Percentiles rank a stretch among this genome's conserved stretches.
These are phyloP conservation scores for Bubo scandiacus DNA, from an alignment of 2,113 vertebrate species.

Conservation along the genomic window DNA sequence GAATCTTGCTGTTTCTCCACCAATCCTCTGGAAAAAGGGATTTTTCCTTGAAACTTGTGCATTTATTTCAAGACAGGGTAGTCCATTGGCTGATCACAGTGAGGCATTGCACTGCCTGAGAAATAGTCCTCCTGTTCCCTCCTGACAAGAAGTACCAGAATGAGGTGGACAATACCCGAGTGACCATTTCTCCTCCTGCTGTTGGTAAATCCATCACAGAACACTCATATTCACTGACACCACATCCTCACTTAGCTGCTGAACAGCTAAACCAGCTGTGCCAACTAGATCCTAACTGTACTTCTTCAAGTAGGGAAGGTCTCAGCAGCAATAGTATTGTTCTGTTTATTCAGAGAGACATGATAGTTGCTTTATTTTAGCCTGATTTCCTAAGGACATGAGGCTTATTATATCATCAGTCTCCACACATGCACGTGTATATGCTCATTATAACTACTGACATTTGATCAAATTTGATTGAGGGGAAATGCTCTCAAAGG, in stretches of 20 bases:
- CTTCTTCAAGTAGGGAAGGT: background rate
- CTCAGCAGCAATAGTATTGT: background rate
- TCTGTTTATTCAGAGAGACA: background rate
- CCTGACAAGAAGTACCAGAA: background rate
- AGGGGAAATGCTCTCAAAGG: background rate
- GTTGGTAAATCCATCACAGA: background rate
- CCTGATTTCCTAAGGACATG: background rate
- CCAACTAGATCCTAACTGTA: background rate
- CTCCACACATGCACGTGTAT: background rate
- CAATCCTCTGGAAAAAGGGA: background rate
- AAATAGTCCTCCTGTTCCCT: background rate
- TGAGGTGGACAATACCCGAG: background rate
- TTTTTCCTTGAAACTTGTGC: background rate
- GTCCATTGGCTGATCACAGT: fast-evolving
- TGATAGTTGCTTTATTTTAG: background rate
- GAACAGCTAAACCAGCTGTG: background rate
- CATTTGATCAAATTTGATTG: background rate
- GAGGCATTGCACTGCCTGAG: background rate
- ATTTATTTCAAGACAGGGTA: background rate
- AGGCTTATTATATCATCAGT: background rate
- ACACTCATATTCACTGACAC: fast-evolving
- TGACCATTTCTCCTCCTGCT: background rate
- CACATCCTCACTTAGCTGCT: background rate
- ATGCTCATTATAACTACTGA: background rate
- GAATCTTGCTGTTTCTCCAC: background rate